Evolutionary conservation across 2,113 vertebrate genomes (phyloP).

Genomic region (Lathamus discolor): DNA sequence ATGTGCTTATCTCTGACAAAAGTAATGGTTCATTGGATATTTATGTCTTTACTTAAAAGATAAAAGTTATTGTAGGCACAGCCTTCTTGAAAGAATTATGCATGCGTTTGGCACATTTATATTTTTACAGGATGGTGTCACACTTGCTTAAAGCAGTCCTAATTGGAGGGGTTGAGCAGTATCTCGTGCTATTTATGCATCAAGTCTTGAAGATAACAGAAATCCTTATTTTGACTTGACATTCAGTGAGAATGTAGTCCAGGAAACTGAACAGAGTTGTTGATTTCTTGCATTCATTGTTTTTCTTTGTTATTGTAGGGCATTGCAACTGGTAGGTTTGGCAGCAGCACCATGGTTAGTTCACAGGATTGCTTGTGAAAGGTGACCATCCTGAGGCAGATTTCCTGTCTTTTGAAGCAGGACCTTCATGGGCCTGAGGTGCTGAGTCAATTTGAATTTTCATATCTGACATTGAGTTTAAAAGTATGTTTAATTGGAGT

Average conservation of each 20-base stretch:
- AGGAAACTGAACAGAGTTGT: background rate
- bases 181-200: slow-evolving; percentile 1
- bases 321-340: background rate
- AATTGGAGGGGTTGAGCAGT: background rate
- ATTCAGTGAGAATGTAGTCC: background rate
- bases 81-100: background rate
- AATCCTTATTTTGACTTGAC: background rate
- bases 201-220: background rate
- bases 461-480: background rate
- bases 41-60: background rate
- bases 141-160: slow-evolving; percentile 7
- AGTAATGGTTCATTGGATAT: background rate
- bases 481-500: background rate
- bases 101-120: background rate
- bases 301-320: background rate
- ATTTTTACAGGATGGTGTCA: slow-evolving; percentile 22
- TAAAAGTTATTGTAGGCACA: background rate
- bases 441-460: background rate
- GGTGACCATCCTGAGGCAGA: background rate
- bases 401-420: background rate
- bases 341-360: background rate
- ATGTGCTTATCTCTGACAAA: background rate
- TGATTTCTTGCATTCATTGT: background rate
- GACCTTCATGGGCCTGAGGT: background rate
- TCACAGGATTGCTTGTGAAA: background rate